These are phyloP conservation scores for Branchipolynoe longqiensis DNA, from an alignment of 2,888 invertebrate species.

Conservation along the genomic window DNA sequence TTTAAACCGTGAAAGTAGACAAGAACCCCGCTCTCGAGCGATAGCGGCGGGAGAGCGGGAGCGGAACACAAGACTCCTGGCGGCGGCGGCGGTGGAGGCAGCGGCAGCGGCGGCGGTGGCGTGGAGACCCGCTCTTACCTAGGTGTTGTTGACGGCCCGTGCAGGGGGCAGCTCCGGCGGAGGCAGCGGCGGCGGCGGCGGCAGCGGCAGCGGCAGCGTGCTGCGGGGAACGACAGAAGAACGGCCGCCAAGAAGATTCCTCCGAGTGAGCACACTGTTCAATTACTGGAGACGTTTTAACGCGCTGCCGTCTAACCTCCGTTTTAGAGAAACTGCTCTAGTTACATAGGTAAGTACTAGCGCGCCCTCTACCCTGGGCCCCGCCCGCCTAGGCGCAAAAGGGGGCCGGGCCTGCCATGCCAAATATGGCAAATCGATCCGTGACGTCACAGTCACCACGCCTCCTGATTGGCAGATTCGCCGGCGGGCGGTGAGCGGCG, in stretches of 20 bases:
- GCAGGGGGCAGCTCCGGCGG: neutral
- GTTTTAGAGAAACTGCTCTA: conserved; percentile 19
- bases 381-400: conserved; percentile 1
- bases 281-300: conserved; percentile 49
- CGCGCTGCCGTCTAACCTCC: conserved; percentile 29
- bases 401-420: conserved; percentile 36
- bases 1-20: too few relatives aligned
- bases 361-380: conserved; percentile 17
- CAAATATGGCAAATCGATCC: conserved; percentile 49
- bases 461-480: neutral
- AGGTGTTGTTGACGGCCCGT: neutral
- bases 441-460: conserved; percentile 49
- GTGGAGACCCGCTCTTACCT: conserved; percentile 17
- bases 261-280: conserved; percentile 15
- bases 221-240: neutral
- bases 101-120: neutral
- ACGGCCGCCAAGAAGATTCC: conserved; percentile 1
- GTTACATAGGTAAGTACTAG: conserved; percentile 49
- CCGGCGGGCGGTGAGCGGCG: neutral
- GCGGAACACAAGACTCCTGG: neutral
- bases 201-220: neutral
- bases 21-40: too few relatives aligned
- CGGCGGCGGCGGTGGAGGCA: neutral
- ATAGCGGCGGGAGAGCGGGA: conserved; percentile 24
- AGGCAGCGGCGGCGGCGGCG: neutral